These are phyloP conservation scores for Drosophila ustulata DNA, from an alignment of 2,888 invertebrate genomes.

Conservation along the genomic window DNA sequence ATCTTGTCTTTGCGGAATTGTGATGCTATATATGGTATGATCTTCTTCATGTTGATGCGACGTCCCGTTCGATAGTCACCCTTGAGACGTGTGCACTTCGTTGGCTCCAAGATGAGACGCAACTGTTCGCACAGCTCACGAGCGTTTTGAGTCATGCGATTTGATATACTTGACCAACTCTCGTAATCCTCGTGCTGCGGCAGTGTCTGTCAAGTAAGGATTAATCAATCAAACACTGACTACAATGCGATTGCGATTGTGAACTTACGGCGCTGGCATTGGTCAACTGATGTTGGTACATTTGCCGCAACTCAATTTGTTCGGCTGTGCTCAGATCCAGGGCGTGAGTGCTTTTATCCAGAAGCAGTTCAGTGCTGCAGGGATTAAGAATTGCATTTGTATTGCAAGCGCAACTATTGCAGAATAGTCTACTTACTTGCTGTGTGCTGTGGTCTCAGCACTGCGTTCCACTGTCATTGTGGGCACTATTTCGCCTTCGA, in stretches of 20 bases:
- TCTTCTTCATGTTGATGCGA: conserved; percentile 98
- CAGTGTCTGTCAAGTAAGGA: conserved; percentile 46
- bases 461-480: conserved; percentile 90
- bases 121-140: conserved; percentile 97
- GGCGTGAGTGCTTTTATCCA: conserved; percentile 71
- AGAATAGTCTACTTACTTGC: conserved; percentile 85
- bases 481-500: conserved; percentile 90
- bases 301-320: conserved; percentile 79
- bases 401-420: neutral
- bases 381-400: neutral
- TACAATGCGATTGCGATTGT: neutral
- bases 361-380: conserved; percentile 77
- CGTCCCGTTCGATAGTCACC: conserved; percentile 99
- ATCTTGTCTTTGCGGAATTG: conserved; percentile 99
- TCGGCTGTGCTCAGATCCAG: conserved; percentile 79
- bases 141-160: conserved; percentile 87
- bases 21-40: conserved; percentile 99
- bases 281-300: conserved; percentile 82
- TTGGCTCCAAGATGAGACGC: conserved; percentile 97
- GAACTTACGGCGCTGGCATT: conserved; percentile 71
- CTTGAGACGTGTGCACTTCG: conserved; percentile 94
- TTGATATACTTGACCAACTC: conserved; percentile 83
- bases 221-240: neutral
- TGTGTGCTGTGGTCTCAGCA: conserved; percentile 91
- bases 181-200: conserved; percentile 82